Evolutionary conservation across 2,113 vertebrate genomes (phyloP).

Genomic region (Saccopteryx leptura): DNA sequence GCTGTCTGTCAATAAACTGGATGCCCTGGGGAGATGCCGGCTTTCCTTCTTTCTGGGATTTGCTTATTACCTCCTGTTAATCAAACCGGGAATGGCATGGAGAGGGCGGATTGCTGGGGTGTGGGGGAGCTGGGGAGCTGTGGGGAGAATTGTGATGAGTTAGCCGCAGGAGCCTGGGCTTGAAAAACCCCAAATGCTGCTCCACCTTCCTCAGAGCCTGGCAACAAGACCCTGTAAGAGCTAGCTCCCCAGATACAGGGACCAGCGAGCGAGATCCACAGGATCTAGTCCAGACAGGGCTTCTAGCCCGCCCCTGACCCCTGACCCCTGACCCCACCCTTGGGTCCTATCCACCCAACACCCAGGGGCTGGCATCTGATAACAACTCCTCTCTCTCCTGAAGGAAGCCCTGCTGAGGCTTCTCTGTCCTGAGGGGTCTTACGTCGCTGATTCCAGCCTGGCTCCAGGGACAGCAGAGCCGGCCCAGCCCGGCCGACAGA

Average conservation of each 20-base stretch:
- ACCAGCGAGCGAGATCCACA: rapidly evolving
- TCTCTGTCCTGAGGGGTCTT: background rate
- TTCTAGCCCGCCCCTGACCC: background rate
- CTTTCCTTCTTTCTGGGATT: background rate
- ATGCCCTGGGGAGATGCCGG: background rate
- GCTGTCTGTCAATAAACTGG: background rate
- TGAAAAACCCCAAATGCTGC: background rate
- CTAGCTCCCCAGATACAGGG: background rate
- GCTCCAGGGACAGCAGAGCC: background rate
- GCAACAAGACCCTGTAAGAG: rapidly evolving
- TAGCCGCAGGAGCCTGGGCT: background rate
- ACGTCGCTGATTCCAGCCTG: rapidly evolving
- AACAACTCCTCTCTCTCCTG: background rate
- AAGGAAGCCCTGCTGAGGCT: background rate
- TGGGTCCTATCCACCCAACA: background rate
- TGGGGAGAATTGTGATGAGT: background rate
- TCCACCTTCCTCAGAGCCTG: background rate
- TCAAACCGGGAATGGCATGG: background rate
- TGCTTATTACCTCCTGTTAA: slow-evolving; percentile 53
- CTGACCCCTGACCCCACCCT: too few relatives aligned
- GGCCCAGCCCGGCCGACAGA: background rate
- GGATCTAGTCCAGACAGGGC: background rate
- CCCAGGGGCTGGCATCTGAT: too few relatives aligned
- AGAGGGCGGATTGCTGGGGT: background rate
- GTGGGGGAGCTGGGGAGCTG: background rate